These are phyloP conservation scores for Mormoops blainvillei DNA, from an alignment of 2,113 vertebrate genomes.

Conservation along the genomic window DNA sequence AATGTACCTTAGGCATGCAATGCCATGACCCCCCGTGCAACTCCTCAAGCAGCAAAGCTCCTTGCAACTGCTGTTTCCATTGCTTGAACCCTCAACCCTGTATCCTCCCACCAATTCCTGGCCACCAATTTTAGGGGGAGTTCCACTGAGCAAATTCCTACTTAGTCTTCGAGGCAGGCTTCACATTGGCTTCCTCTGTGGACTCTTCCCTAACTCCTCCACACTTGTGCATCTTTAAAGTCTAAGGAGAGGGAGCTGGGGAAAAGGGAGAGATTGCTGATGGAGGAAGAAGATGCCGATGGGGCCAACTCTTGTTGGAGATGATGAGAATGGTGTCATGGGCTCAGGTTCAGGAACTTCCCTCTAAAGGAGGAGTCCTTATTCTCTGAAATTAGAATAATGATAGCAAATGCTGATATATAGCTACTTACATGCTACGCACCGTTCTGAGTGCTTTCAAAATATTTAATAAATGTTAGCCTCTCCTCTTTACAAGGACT, in stretches of 20 bases:
- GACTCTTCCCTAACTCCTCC: background rate
- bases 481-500: background rate
- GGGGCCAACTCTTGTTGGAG: background rate
- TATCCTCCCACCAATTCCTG: background rate
- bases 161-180: background rate
- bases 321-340: background rate
- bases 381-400: background rate
- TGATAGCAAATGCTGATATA: background rate
- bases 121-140: too few species aligned
- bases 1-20: background rate
- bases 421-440: background rate
- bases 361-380: background rate
- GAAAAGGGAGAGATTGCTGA: background rate
- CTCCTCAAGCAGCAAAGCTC: background rate
- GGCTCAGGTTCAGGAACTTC: background rate
- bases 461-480: background rate
- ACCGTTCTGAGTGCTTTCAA: background rate
- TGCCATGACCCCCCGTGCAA: too few species aligned
- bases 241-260: background rate
- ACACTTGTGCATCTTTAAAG: background rate
- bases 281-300: background rate
- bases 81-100: background rate
- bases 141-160: background rate
- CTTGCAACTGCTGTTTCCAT: background rate
- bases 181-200: background rate